Percentiles rank a stretch among this genome's conserved stretches.
Evolutionary conservation across 2,113 vertebrate species (phyloP).

Genomic region (Nycticryphes semicollaris): DNA sequence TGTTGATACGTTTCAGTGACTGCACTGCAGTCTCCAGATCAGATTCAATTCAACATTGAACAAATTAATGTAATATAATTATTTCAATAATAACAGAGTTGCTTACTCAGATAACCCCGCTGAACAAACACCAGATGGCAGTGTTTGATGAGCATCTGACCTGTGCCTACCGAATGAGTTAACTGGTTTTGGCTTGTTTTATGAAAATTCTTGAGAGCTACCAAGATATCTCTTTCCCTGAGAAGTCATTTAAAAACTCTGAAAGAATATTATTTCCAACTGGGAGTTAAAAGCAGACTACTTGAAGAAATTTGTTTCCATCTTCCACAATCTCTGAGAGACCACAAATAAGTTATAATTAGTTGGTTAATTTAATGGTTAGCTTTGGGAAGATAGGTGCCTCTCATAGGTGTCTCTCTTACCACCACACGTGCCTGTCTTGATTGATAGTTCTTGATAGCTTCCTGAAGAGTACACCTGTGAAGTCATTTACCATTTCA

Average conservation of each 20-base stretch:
- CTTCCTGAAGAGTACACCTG: neutral
- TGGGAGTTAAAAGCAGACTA: neutral
- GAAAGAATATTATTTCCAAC: neutral
- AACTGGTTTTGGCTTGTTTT: neutral
- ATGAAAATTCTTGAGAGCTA: neutral
- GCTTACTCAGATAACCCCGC: neutral
- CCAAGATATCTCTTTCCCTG: neutral
- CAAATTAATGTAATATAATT: neutral
- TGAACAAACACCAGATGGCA: neutral
- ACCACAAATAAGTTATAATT: neutral
- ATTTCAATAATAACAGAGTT: neutral
- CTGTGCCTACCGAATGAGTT: neutral
- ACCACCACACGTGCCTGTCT: neutral
- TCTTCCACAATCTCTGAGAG: neutral
- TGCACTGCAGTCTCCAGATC: neutral
- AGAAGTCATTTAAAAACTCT: neutral
- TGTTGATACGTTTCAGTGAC: neutral
- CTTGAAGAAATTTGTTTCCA: neutral
- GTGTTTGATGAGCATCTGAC: neutral
- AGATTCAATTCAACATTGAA: neutral
- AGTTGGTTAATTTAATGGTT: neutral
- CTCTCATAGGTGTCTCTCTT: neutral
- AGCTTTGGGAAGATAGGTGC: neutral
- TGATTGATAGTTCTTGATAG: neutral
- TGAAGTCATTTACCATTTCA: neutral